Base-by-base conservation (phyloP, 1,140 invertebrate genomes). In the Macrobrachium nipponense region DNA sequence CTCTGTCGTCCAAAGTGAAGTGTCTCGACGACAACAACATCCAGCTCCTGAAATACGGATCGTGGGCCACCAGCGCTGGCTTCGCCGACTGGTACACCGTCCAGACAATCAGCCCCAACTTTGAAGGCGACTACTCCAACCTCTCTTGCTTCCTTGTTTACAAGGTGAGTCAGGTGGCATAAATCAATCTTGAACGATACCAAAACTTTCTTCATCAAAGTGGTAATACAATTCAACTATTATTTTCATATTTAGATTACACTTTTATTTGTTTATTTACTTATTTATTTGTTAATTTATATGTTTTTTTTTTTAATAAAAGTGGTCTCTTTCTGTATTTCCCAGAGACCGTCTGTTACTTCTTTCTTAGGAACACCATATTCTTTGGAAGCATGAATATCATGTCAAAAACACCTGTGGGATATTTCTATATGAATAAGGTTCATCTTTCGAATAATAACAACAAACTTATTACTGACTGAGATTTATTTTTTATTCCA, bases 61-160 rank as follows among this genome's bases (percentile, higher is more conserved):
- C 89, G 1, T 89, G 89, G 89, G 64, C 77, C 11, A 89, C 89
- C 10, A 87, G 86, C 58, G 86, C 88, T n/a, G 89, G 89, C 43
- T 79, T 80, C 58, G 89, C 89, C 12, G 89, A 89, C 66, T 89
- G 80, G 79, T 89, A 89, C 72, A 77, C 59, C 44, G 61, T 89
- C 23, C 88, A 87, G 70, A 89, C 88, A 0, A 20, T 84, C 62
- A 89, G 78, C 18, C 88, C 89, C 2, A 60, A 82, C 60, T 62
- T 58, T 36, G 61, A 77, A 10, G 82, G 86, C 5, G 70, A 89
- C 78, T 78, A 72, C 59, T 86, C 82, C 4, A 70, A 89, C 62
- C 82, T 89, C 60, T 84, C 83, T 58, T 73, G 76, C 60, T 80
- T 88, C 77, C 76, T 88, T 0, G 60, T 86, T 15, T 86, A 72